phyloP scores from a whole-genome alignment of 1,140 invertebrate species.

The Papilio polyxenes region DNA sequence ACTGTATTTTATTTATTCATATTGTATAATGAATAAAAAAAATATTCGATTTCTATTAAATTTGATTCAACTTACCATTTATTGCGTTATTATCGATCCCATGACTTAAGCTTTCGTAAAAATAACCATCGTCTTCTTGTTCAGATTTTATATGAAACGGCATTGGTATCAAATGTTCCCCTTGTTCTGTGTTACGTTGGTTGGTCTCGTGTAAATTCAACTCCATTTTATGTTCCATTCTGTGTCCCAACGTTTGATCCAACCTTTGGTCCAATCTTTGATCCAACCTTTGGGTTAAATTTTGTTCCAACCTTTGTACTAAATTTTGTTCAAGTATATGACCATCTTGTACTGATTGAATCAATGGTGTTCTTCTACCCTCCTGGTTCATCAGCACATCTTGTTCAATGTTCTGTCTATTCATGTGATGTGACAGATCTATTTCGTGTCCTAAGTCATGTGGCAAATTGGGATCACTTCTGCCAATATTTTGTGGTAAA shows the following conservation, averaged over 20 bases:
- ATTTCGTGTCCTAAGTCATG: slow-evolving; percentile 62
- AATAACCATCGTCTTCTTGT: slow-evolving; percentile 72
- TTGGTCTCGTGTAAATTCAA: slow-evolving; percentile 47
- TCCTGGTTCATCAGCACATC: slow-evolving; percentile 52
- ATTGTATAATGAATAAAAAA: slow-evolving; percentile 12
- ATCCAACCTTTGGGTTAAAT: slow-evolving; percentile 51
- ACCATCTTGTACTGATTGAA: slow-evolving; percentile 52
- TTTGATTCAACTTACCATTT: slow-evolving; percentile 60
- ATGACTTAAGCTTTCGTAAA: slow-evolving; percentile 66
- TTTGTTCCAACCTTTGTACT: slow-evolving; percentile 55
- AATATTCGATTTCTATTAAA: neutral
- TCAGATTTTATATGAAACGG: slow-evolving; percentile 73
- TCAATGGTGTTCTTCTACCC: slow-evolving; percentile 49
- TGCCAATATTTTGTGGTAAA: slow-evolving; percentile 50
- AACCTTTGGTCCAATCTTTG: slow-evolving; percentile 46
- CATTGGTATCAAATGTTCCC: slow-evolving; percentile 60
- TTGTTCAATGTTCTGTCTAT: slow-evolving; percentile 57
- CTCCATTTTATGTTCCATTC: slow-evolving; percentile 51
- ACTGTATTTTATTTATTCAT: neutral
- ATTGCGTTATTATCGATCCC: slow-evolving; percentile 49
- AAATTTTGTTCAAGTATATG: slow-evolving; percentile 60
- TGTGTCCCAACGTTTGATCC: slow-evolving; percentile 52
- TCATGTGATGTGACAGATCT: slow-evolving; percentile 59
- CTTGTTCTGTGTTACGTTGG: slow-evolving; percentile 52
- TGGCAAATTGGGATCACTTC: slow-evolving; percentile 46